Evolutionary conservation across 2,888 invertebrate species (phyloP), one percentile per base, ranked within the genome.

Genomic region (Coelinius sp.): DNA sequence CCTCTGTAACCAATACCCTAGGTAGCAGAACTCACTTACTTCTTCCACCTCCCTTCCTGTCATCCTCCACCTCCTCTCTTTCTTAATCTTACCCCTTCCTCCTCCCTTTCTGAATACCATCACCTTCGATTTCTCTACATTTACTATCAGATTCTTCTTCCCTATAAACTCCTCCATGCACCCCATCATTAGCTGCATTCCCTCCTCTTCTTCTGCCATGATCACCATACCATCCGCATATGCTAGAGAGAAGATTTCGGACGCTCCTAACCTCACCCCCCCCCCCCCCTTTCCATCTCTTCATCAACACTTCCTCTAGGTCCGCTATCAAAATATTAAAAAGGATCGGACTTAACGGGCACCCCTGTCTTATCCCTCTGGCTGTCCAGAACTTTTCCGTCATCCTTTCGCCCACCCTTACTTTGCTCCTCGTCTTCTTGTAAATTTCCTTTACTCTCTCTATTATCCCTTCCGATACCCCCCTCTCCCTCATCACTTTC

Each of bases 361-460:
- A 74, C n/a, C 74, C 73, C 27, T 74, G 74, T 31, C 74, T 71
- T 7, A 74, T 46, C 6, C 74, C 74, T 53, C 1, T 68, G 17
- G 14, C 41, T n/a, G 71, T 74, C 71, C 59, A 67, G 46, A 72
- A 74, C 6, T 44, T 38, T 3, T 70, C 70, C 8, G 59, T 24
- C 14, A n/a, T 12, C 14, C 59, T 53, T 0, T 20, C 38, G 24
- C 62, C 64, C 24, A 64, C 22, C n/a, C 49, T 52, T 5, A 71
- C 71, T 20, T 52, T 71, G 10, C 27, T 72, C 10, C n/a, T 67
- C 10, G 68, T 74, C 22, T 74, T 68, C 27, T 44, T 63, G 24
- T 74, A 74, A 0, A 74, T 63, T 8, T 71, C 71, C 4, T 56
- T 31, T 10, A 63, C 49, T n/a, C 71, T 73, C n/a, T 25, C 27